Percentiles rank a stretch among this genome's conserved stretches.
Conservation (phyloP, 2,797 vertebrate genomes). For the Leuciscus waleckii region DNA sequence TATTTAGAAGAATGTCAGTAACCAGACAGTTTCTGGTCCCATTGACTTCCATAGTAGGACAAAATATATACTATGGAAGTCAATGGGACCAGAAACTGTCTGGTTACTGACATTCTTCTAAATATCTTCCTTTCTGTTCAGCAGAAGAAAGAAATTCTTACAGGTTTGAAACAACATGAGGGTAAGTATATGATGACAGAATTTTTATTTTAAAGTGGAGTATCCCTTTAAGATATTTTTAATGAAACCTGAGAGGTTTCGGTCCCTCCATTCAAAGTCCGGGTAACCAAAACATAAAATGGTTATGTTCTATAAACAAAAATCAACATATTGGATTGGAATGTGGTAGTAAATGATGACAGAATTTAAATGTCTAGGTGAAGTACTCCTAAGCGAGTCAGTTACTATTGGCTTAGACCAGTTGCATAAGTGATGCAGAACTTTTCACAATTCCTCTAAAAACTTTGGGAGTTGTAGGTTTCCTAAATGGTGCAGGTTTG, state of each 20-base stretch:
- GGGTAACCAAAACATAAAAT: background rate
- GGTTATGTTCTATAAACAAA: background rate
- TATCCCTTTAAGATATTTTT: background rate
- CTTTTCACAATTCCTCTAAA: background rate
- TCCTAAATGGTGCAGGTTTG: constrained; percentile 8
- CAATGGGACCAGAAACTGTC: too few relatives aligned
- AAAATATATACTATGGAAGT: too few relatives aligned
- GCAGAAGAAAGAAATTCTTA: too few relatives aligned
- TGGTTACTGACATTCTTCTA: too few relatives aligned
- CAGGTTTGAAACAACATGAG: too few relatives aligned
- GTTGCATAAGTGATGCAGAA: background rate
- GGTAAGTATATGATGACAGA: too few relatives aligned
- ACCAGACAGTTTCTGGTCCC: too few relatives aligned
- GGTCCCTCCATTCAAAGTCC: background rate
- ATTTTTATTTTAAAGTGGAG: too few relatives aligned
- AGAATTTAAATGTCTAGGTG: background rate
- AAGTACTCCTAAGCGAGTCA: background rate
- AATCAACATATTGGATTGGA: background rate
- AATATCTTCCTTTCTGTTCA: too few relatives aligned
- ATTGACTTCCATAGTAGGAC: too few relatives aligned
- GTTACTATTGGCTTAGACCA: background rate
- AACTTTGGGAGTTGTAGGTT: background rate
- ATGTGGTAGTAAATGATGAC: background rate
- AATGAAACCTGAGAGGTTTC: background rate
- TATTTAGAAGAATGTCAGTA: too few relatives aligned